Percentiles rank a stretch among this genome's conserved stretches.
These are phyloP conservation scores for Micromys minutus DNA, from an alignment of 2,113 vertebrate species.

Conservation along the genomic window DNA sequence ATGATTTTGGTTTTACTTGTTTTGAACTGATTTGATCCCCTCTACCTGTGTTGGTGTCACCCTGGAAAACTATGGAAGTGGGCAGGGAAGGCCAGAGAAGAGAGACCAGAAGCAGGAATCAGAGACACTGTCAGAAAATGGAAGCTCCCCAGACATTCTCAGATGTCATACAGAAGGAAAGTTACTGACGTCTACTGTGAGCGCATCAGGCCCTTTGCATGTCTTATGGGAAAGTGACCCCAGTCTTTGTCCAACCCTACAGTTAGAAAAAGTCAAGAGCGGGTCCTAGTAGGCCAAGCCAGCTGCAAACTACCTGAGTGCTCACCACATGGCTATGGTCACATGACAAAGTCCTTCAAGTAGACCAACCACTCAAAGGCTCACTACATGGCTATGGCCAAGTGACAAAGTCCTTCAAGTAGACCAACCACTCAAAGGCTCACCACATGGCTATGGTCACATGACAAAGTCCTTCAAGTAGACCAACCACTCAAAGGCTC, in stretches of 20 bases:
- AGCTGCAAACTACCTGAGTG: background rate
- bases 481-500: background rate
- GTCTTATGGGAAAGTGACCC: background rate
- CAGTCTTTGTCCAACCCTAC: background rate
- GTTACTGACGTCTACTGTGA: background rate
- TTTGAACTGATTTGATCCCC: background rate
- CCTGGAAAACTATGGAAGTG: background rate
- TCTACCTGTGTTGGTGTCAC: background rate
- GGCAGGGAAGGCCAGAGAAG: background rate
- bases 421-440: background rate
- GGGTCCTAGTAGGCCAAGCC: background rate
- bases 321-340: background rate
- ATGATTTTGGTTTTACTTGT: background rate
- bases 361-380: background rate
- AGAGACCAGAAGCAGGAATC: background rate
- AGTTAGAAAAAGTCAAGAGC: background rate
- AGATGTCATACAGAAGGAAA: background rate
- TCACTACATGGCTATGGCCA: background rate
- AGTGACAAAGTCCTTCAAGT: no score
- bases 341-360: no score
- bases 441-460: no score
- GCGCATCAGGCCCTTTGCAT: background rate
- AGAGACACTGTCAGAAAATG: background rate
- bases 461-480: background rate
- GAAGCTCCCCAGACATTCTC: background rate